Base-by-base conservation (phyloP, 2,888 invertebrate genomes). In the Clusia tigrina region DNA sequence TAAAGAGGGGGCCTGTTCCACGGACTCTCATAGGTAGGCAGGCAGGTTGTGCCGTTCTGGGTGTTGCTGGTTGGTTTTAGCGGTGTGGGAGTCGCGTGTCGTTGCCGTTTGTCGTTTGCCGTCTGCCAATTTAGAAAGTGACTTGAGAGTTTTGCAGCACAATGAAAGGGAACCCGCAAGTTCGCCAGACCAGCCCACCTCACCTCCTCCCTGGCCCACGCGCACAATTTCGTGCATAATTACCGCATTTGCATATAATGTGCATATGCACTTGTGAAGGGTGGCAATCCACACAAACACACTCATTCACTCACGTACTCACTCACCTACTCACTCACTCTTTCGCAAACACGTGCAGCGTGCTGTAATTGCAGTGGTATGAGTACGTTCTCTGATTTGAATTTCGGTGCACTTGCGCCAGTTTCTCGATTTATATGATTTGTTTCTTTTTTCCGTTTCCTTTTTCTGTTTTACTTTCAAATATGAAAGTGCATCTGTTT, bases 401-500 rank as follows among this genome's bases (percentile, higher is more conserved):
- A 17, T 48, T 18, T 20, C 2, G 18, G 48, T 48, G 48, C 48
- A 48, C 48, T 48, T 48, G 48, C 15, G 2, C 48, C 48, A 48
- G 48, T 20, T 48, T 48, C 22, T 32, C 32, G n/a, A n/a, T n/a
- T n/a, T n/a, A n/a, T n/a, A n/a, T n/a, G n/a, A n/a, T 32, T 6
- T 32, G 32, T 32, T 32, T 32, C 32, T 6, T 32, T n/a, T 42
- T 42, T 5, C n/a, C 42, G n/a, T 42, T 32, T 32, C 6, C 6
- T 32, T 32, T 9, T 9, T 6, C 32, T 32, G 5, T 48, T 48
- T 48, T 9, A 48, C 48, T 48, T 48, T 48, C 48, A 48, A 48
- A 48, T 20, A 48, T 48, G 48, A 48, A 48, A 48, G 48, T 48
- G 48, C 48, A 48, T 48, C 22, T n/a, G 42, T n/a, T n/a, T n/a